Conservation (phyloP, 2,888 invertebrate species). For the Bursaphelenchus okinawaensis region DNA sequence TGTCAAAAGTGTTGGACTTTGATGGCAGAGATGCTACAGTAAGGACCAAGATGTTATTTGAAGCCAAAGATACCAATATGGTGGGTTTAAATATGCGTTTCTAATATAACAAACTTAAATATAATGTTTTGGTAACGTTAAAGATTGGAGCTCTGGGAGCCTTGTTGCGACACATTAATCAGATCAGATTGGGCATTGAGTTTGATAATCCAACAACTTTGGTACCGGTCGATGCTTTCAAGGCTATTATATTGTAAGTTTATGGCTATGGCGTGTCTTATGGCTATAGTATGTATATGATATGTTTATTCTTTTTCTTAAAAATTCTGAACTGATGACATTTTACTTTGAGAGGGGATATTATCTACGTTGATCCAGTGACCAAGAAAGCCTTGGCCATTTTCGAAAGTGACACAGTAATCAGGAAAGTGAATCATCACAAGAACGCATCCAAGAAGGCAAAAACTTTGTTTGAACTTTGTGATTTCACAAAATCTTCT, state of each 20-base stretch:
- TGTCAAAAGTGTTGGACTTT: slow-evolving; percentile 1
- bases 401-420: slow-evolving; percentile 68
- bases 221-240: slow-evolving; percentile 39
- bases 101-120: no score
- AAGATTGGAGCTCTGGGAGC: slow-evolving; percentile 52
- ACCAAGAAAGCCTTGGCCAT: slow-evolving; percentile 69
- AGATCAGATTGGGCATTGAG: slow-evolving; percentile 45
- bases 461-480: slow-evolving; percentile 59
- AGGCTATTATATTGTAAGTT: slow-evolving; percentile 23
- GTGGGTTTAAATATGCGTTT: no score
- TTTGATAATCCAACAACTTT: slow-evolving; percentile 32
- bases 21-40: slow-evolving; percentile 4
- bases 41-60: slow-evolving; percentile 1
- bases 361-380: slow-evolving; percentile 45
- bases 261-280: not conserved
- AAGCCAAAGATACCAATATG: slow-evolving; percentile 6
- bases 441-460: slow-evolving; percentile 25
- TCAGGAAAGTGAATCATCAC: slow-evolving; percentile 4
- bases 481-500: slow-evolving; percentile 70
- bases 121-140: not conserved
- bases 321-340: slow-evolving; percentile 9
- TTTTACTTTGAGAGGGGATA: slow-evolving; percentile 36
- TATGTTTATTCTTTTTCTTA: not conserved
- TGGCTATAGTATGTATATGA: not conserved
- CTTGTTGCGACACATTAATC: slow-evolving; percentile 46